Percentiles rank a stretch among this genome's conserved stretches.
phyloP scores from a whole-genome alignment of 2,113 vertebrate genomes.

The Geococcyx californianus region DNA sequence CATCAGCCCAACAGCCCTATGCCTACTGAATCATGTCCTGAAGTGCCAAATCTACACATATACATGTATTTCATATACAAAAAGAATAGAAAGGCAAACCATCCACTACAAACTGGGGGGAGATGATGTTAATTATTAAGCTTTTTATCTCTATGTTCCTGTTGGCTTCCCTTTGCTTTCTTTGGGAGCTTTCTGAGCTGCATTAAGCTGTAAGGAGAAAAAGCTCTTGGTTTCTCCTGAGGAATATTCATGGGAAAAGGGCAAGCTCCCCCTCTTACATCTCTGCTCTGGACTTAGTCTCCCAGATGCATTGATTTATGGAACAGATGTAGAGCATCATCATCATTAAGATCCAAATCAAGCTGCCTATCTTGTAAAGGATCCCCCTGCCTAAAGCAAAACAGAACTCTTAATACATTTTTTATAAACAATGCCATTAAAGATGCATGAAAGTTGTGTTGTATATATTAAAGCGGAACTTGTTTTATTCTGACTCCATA shows the following conservation, averaged over 20 bases:
- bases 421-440: constrained; percentile 65
- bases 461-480: constrained; percentile 30
- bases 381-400: constrained; percentile 54
- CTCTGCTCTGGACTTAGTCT: not conserved
- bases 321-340: not conserved
- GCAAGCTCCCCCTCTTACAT: not conserved
- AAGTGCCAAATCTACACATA: no score
- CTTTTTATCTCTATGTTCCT: not conserved
- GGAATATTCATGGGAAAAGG: not conserved
- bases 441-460: constrained; percentile 47
- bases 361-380: constrained; percentile 50
- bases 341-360: constrained; percentile 48
- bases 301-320: not conserved
- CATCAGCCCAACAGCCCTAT: no score
- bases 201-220: not conserved
- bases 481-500: not conserved
- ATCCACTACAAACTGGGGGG: not conserved
- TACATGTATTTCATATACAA: not conserved
- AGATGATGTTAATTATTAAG: not conserved
- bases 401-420: constrained; percentile 67
- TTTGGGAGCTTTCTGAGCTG: not conserved
- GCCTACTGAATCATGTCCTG: no score
- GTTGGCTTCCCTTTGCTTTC: not conserved
- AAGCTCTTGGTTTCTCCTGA: not conserved
- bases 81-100: not conserved